Percentiles rank a stretch among this genome's conserved stretches.
These are phyloP conservation scores for Drosophila borborema DNA, from an alignment of 2,888 invertebrate species.

Conservation along the genomic window DNA sequence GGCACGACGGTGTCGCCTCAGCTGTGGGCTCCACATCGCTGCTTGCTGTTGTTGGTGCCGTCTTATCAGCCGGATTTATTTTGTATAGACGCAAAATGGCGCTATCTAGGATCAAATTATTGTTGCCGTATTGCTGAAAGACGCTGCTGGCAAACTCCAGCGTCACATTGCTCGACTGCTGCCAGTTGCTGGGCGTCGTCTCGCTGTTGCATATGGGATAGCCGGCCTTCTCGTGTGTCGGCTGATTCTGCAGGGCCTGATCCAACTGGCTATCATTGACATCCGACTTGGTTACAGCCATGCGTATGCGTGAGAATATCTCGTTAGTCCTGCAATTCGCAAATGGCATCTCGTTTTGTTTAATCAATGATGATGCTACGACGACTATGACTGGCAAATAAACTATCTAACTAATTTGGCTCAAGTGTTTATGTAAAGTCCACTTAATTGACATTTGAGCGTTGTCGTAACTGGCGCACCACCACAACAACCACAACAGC, in stretches of 20 bases:
- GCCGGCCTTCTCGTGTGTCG: conserved; percentile 83
- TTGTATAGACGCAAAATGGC: conserved; percentile 83
- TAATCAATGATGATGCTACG: conserved; percentile 6
- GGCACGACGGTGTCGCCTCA: conserved; percentile 30
- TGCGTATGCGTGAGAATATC: conserved; percentile 77
- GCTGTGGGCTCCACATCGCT: not conserved
- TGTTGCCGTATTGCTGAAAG: conserved; percentile 76
- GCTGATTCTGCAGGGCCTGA: conserved; percentile 64
- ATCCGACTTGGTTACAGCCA: conserved; percentile 71
- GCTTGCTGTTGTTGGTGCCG: conserved; percentile 5
- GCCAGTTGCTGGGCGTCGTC: conserved; percentile 80
- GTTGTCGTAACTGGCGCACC: conserved; percentile 54
- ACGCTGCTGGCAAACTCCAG: conserved; percentile 83
- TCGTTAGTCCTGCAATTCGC: conserved; percentile 77
- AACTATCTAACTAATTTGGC: conserved; percentile 57
- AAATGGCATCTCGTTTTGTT: conserved; percentile 29
- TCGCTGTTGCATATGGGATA: conserved; percentile 83
- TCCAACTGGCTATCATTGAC: conserved; percentile 37
- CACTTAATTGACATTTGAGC: conserved; percentile 80
- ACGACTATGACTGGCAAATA: conserved; percentile 12
- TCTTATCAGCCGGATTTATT: conserved; percentile 70
- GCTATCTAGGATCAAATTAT: conserved; percentile 79
- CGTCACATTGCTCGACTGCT: conserved; percentile 82
- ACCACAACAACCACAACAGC: not conserved
- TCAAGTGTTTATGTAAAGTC: conserved; percentile 77